Base-by-base conservation (phyloP, 2,888 invertebrate species). In the Timema cristinae region DNA sequence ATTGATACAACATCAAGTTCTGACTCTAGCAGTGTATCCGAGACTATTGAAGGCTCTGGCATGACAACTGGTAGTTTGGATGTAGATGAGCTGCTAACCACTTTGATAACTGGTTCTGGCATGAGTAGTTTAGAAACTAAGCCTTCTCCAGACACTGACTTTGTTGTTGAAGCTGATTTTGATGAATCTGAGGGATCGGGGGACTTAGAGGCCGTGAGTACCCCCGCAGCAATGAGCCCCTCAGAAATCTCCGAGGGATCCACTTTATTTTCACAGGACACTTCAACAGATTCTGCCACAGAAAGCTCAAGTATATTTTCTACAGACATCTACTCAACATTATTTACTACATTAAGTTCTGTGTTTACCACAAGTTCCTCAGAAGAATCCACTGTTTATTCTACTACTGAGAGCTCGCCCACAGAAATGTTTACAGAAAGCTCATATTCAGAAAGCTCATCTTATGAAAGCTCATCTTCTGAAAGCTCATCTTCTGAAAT, bases 21-120 rank as follows among this genome's bases (percentile, higher is more conserved):
- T 7, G 66, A 50, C 11, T n/a, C 51, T 11, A 56, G 15, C 48
- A 32, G 10, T 8, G 67, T 51, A 2, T 71, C 67, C 32, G 68
- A 67, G 13, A 63, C 50, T 13, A 69, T 63, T 49, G 70, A 67
- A 63, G 73, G 66, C 11, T 71, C 71, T 50, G 71, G 68, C 9
- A 50, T 52, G 13, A 69, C 66, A 16, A 70, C 50, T 50, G 50
- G 13, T 67, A 49, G 32, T 11, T 47, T n/a, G 11, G 68, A 68
- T n/a, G 0, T 68, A 9, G 52, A 68, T 6, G 47, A 32, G 10
- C 13, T 47, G 32, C 11, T 52, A 15, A 68, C 52, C 51, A 68
- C 52, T 52, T 2, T 9, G 5, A 11, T 68, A 13, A n/a, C 47
- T 13, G 68, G 68, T 68, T 68, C 68, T 47, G 68, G 68, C 7